Conservation (phyloP, 2,797 vertebrate genomes). For the Bufotes viridis region DNA sequence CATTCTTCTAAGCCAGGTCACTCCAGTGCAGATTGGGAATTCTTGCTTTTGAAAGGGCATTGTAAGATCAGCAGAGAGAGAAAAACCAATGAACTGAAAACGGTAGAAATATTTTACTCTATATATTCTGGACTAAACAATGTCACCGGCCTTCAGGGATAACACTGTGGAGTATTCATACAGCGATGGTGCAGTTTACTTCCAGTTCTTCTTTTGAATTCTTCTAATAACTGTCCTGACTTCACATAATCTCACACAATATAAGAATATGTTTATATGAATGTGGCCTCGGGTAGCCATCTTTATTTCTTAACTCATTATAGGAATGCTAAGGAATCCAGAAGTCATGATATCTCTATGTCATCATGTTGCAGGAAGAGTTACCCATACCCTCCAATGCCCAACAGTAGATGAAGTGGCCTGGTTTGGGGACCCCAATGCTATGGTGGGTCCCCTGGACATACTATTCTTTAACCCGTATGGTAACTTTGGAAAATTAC, state of each 20-base stretch:
- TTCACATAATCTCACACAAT: not conserved
- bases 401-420: too few relatives aligned
- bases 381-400: too few relatives aligned
- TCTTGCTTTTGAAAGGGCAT: conserved; percentile 27
- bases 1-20: conserved; percentile 31
- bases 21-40: conserved; percentile 20
- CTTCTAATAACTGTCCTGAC: not conserved
- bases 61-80: conserved; percentile 27
- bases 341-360: too few relatives aligned
- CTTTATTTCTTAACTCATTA: too few relatives aligned
- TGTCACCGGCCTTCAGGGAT: not conserved
- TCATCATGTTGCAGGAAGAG: too few relatives aligned
- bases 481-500: too few relatives aligned
- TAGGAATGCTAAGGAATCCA: too few relatives aligned
- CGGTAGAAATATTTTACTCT: conserved; percentile 6
- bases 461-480: too few relatives aligned
- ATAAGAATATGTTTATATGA: too few relatives aligned
- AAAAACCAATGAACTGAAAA: conserved; percentile 19
- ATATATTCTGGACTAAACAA: not conserved
- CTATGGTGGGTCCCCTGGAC: too few relatives aligned
- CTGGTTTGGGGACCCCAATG: too few relatives aligned
- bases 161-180: not conserved
- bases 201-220: not conserved
- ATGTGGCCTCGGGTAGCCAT: too few relatives aligned
- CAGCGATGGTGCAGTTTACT: not conserved